Evolutionary conservation across 1,140 invertebrate genomes (phyloP).

Genomic region (Trypoxylus dichotomus): DNA sequence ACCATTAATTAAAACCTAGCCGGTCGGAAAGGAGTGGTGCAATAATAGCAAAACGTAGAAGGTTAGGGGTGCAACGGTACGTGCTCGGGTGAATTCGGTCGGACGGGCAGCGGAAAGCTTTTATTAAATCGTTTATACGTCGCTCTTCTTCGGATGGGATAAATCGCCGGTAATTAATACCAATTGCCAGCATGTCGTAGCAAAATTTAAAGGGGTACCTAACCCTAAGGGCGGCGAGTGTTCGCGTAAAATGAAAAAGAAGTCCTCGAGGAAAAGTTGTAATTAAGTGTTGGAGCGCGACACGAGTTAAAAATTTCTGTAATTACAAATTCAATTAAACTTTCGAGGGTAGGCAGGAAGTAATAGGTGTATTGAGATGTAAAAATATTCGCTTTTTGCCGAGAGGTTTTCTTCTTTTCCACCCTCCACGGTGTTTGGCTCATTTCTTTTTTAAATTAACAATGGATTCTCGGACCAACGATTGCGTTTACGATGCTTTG

Average conservation of each 20-base stretch:
- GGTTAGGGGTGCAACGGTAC: background rate
- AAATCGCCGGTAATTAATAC: conserved; percentile 6
- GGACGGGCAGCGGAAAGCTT: background rate
- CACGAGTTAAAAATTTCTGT: background rate
- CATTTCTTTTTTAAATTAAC: too few species aligned
- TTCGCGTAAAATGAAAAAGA: background rate
- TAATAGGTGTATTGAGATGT: background rate
- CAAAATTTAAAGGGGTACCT: background rate
- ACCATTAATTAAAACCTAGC: background rate
- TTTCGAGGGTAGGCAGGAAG: background rate
- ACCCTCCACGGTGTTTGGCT: too few species aligned
- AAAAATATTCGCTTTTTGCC: background rate
- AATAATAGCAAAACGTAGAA: background rate
- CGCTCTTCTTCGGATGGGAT: background rate
- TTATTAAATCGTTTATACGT: conserved; percentile 4
- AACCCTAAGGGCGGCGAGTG: background rate
- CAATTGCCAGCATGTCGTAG: background rate
- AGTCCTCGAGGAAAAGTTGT: background rate
- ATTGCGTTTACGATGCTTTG: too few species aligned
- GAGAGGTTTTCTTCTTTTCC: too few species aligned
- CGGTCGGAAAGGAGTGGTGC: background rate
- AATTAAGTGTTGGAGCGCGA: background rate
- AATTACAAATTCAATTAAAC: conserved; percentile 8
- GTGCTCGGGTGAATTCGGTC: background rate
- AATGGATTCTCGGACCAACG: too few species aligned